Evolutionary conservation across 2,888 invertebrate genomes (phyloP), one percentile per base, ranked within the genome.

Genomic region (Scaptomyza flava): DNA sequence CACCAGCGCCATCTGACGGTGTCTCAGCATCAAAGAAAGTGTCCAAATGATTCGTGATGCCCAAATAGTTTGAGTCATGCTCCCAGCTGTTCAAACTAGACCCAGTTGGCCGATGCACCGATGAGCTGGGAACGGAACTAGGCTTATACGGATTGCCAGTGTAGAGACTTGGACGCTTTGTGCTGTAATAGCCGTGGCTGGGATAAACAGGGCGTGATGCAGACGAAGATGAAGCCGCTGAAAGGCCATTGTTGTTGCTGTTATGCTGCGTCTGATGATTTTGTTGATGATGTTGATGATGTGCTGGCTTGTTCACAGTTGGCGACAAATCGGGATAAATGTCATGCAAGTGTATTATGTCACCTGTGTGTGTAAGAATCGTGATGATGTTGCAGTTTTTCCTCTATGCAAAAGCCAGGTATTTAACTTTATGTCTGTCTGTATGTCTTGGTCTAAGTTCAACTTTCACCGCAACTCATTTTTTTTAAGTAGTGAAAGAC

Each of bases 271-370:
- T 14, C 38, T 62, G 68, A 23, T 64, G 68, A 17, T 27, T 27
- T 27, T 38, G n/a, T 31, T 60, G 64, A 14, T 42, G 43, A 58
- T 61, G 65, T 17, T 43, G 45, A 57, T 77, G 72, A 43, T 50
- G 54, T 53, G 68, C 61, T 34, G 81, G 82, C 73, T 89, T 90
- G 67, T 89, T 89, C 51, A 69, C 79, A 42, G 85, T 82, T 63
- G 81, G 76, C 68, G 87, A 78, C 78, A 91, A 68, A 65, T 91
- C 91, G 68, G 92, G 92, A 80, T 92, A 92, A 68, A 92, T 92
- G 80, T 92, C 92, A 82, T 92, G 90, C 87, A 92, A 90, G 83
- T 92, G 92, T 78, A 92, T 92, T 89, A 92, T 92, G 86, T 92
- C 92, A 90, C 92, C 92, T 92, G 91, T 85, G 87, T 85, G 81